Percentiles rank a stretch among this genome's conserved stretches.
phyloP scores from a whole-genome alignment of 1,140 invertebrate species.

The Aphelenchoides avenae region DNA sequence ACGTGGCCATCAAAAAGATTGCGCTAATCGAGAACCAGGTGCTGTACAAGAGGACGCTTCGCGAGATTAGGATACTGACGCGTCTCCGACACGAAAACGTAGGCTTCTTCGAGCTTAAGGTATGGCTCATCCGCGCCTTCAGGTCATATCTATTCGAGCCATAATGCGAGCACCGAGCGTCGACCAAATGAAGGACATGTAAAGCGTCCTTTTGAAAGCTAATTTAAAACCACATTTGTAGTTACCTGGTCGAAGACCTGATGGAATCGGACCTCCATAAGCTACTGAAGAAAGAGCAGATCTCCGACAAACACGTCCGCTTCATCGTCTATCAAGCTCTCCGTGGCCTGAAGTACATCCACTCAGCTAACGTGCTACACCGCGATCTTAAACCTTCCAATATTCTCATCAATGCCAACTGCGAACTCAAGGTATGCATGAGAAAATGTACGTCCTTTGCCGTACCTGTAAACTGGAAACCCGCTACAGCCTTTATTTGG shows the following conservation, averaged over 20 bases:
- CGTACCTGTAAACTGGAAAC: too few species aligned
- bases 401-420: conserved; percentile 94
- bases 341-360: conserved; percentile 93
- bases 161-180: conserved; percentile 88
- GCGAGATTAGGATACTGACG: conserved; percentile 98
- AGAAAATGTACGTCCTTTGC: too few species aligned
- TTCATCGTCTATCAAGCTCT: conserved; percentile 99
- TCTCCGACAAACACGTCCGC: conserved; percentile 70
- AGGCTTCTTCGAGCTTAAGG: too few species aligned
- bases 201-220: too few species aligned
- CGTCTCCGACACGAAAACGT: conserved; percentile 99
- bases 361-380: conserved; percentile 92
- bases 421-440: conserved; percentile 95
- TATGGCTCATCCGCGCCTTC: too few species aligned
- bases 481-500: too few species aligned
- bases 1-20: conserved; percentile 99
- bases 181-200: conserved; percentile 97
- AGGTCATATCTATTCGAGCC: conserved; percentile 99
- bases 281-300: conserved; percentile 91
- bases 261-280: conserved; percentile 99
- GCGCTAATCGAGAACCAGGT: conserved; percentile 99
- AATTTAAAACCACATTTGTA: too few species aligned
- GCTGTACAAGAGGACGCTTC: conserved; percentile 94
- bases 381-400: conserved; percentile 99
- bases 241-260: conserved; percentile 96